Base-by-base conservation (phyloP, 2,888 invertebrate genomes). In the Hirtodrosophila trivittata region DNA sequence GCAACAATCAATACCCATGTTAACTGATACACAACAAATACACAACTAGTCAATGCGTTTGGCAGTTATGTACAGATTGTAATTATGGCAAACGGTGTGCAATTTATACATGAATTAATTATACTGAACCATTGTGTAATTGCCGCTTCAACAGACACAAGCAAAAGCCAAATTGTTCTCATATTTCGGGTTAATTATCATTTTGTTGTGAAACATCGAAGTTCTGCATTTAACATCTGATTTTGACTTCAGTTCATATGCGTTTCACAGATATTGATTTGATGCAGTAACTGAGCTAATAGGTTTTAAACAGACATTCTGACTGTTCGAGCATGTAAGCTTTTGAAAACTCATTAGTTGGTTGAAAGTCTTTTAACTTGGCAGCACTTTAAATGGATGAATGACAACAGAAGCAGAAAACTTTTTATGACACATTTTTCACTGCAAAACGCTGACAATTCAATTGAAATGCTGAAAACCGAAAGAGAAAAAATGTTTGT, bases 391-490 rank as follows among this genome's bases (percentile, higher is more conserved):
- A 45, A 57, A 52, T 28, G 37, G 25, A 16, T 33, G 38, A 38
- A 35, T 39, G 49, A 41, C 64, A 49, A 25, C 39, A 43, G 45
- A 62, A 64, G 37, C 43, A 64, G 54, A 5, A 54, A 46, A 57
- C 49, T 50, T 66, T 76, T 63, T 47, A 52, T 73, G 76, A 52
- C 63, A 69, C 38, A 47, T 51, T 59, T 65, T 49, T 54, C 33
- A 12, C 41, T 8, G 49, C 51, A 67, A 77, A 80, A 69, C 50
- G 75, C 78, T 82, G 82, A 80, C 78, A 68, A 70, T 66, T 82
- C 82, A 82, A 82, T 78, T 70, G 73, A 73, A 78, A 59, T 54
- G 38, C 46, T 45, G 18, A 33, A 16, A 13, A 45, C 8, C 32
- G 30, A 43, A 16, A 37, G 10, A 26, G 12, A 21, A 16, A 10